Conservation (phyloP, 2,888 invertebrate species). For the Tanypteryx hageni region DNA sequence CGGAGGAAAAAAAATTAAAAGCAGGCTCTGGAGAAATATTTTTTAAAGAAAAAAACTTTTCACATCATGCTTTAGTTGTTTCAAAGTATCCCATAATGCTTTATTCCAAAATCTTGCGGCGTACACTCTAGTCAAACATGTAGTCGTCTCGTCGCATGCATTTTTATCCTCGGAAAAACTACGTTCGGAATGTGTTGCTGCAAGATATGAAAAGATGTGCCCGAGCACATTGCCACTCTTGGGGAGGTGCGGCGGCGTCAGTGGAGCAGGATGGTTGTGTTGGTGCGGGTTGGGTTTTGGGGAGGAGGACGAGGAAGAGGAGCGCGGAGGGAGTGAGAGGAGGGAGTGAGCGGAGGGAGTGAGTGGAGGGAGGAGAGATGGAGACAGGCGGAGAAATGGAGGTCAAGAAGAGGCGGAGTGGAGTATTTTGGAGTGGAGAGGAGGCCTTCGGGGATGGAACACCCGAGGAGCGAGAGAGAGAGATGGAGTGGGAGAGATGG, state of each 20-base stretch:
- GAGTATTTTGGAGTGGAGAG: constrained; percentile 3
- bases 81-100: constrained; percentile 13
- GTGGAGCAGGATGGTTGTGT: neutral
- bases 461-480: neutral
- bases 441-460: neutral
- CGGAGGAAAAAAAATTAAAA: neutral
- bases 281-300: neutral
- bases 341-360: neutral
- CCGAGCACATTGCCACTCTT: constrained; percentile 55
- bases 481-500: neutral
- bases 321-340: neutral
- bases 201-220: constrained; percentile 44
- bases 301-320: neutral
- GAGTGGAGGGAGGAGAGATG: no score
- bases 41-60: neutral
- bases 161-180: constrained; percentile 27
- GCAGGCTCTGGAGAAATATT: neutral
- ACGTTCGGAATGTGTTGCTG: constrained; percentile 48
- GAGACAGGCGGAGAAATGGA: constrained; percentile 29
- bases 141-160: constrained; percentile 31
- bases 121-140: constrained; percentile 40
- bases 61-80: constrained; percentile 16
- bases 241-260: neutral
- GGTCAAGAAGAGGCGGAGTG: constrained; percentile 45
- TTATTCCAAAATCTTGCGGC: neutral